Evolutionary conservation across 2,797 vertebrate genomes (phyloP).

Genomic region (Sphenopsis melanotis): DNA sequence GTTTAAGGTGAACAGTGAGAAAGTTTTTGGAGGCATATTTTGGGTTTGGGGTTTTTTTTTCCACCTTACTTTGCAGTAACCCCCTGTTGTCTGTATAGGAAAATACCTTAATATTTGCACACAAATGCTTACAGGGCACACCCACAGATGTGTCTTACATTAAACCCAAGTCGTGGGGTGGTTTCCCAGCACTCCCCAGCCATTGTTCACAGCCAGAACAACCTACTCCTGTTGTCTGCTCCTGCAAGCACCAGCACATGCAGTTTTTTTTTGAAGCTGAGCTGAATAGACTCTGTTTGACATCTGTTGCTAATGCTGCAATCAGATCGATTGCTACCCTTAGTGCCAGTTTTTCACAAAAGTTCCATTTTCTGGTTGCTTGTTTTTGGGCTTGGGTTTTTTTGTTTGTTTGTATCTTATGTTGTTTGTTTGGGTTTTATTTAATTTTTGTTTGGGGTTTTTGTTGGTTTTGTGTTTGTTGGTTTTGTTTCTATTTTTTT

Average conservation of each 20-base stretch:
- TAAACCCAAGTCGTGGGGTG: not conserved
- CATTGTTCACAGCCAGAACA: not conserved
- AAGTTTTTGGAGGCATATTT: not conserved
- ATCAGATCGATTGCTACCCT: not conserved
- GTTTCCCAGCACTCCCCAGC: not conserved
- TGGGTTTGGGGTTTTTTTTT: accelerated
- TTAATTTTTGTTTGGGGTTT: not conserved
- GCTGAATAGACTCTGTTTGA: not conserved
- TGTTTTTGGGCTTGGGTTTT: not conserved
- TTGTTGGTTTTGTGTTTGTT: not conserved
- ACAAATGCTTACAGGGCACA: not conserved
- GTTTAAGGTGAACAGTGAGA: not conserved
- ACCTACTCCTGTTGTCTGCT: not conserved
- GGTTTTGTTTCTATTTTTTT: accelerated
- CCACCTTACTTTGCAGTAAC: not conserved
- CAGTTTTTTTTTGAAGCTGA: not conserved
- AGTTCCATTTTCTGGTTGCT: not conserved
- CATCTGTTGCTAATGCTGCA: not conserved
- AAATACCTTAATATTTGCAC: not conserved
- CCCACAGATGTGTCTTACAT: not conserved
- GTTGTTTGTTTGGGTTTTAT: not conserved
- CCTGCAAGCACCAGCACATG: not conserved
- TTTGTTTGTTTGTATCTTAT: not conserved
- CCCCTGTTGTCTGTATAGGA: not conserved
- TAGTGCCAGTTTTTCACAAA: not conserved